Base-by-base conservation (phyloP, 2,797 vertebrate genomes). In the Platalea minor region DNA sequence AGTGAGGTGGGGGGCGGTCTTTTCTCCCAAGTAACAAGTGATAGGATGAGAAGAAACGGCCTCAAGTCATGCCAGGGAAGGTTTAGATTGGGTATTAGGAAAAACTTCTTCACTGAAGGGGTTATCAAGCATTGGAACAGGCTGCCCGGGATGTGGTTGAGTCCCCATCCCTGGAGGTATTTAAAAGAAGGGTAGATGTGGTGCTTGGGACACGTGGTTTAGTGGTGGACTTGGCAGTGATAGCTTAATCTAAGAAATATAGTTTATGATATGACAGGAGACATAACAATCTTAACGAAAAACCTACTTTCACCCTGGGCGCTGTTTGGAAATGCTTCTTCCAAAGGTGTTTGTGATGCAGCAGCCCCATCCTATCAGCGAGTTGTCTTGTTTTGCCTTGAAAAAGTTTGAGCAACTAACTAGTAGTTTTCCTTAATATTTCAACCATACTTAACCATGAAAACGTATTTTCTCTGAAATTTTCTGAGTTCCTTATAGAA, bases 121-220 rank as follows among this genome's bases (percentile, higher is more conserved):
- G 21, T 83, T 16, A 6, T n/a, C 18, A 73, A 13, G 17, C 5
- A 0, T 4, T 76, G 10, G 41, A 75, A 73, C 6, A 64, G 63
- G 33, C 33, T 91, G 9, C 31, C 43, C 41, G n/a, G 39, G 45
- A 88, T 7, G 29, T 10, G 12, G 7, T 64, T 5, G 41, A 54
- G 33, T 48, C 11, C 5, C 29, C 2, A 0, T 70, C 19, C 46
- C 17, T 70, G 46, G 28, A 25, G 13, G 7, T 31, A 17, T 48
- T 69, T 29, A 39, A n/a, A 76, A 69, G 75, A 25, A 5, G 14
- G 5, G 41, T 41, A 41, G 41, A 41, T 14, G 41, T 41, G 41
- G 41, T 0, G 0, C 21, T 18, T 51, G 21, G 7, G 24, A 23
- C 19, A 9, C 35, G 35, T 39, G 4, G 13, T 50, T 65, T 72